These are phyloP conservation scores for Cheirogaleus medius DNA, from an alignment of 2,113 vertebrate species.

Conservation along the genomic window DNA sequence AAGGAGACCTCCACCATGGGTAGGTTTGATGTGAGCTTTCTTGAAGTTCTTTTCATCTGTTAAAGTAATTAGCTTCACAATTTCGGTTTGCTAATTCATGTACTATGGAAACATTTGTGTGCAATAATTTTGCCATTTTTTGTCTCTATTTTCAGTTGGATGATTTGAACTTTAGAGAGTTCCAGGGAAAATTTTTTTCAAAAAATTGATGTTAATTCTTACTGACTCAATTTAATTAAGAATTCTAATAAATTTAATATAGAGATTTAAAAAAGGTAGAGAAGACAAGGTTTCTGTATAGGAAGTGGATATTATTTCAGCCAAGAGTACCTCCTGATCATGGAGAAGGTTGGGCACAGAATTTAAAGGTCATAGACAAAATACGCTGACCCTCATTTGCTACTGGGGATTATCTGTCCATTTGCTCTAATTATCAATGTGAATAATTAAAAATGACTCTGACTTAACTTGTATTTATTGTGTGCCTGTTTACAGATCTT, in stretches of 20 bases:
- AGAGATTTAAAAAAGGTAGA: neutral
- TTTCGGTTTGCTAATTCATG: neutral
- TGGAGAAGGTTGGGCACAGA: neutral
- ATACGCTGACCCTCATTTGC: neutral
- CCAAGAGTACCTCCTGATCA: neutral
- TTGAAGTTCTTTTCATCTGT: neutral
- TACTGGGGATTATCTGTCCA: neutral
- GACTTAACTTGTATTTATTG: neutral
- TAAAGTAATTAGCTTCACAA: neutral
- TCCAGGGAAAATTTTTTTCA: neutral
- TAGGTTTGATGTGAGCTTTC: neutral
- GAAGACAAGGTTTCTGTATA: neutral
- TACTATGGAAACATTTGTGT: neutral
- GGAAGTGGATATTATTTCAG: neutral
- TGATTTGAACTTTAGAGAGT: neutral
- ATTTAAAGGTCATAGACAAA: neutral
- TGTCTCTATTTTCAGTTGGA: neutral
- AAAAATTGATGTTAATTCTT: neutral
- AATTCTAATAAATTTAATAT: neutral
- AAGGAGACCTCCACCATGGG: neutral
- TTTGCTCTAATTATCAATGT: neutral
- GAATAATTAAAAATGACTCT: neutral
- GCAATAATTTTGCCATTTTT: neutral
- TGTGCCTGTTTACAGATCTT: neutral
- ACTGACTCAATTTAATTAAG: neutral